Base-by-base conservation (phyloP, 2,888 invertebrate species). In the Celastrina argiolus region DNA sequence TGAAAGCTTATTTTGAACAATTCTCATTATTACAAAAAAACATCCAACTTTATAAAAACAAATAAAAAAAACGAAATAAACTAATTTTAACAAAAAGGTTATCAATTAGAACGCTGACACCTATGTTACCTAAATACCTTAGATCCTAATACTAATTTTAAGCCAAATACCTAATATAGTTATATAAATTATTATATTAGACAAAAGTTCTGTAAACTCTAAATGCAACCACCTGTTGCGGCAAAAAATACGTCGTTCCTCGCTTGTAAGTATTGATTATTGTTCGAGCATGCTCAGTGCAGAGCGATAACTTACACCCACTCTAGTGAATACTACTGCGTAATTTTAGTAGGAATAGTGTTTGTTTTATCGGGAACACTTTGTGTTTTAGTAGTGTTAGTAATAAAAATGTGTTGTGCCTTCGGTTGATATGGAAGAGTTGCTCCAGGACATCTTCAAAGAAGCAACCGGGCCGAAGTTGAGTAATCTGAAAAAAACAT, bases 381-480 rank as follows among this genome's bases (percentile, higher is more conserved):
- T 39, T 42, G 31, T 42, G 31, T 41, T 58, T 66, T 45, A 41
- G 12, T 14, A 56, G 14, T 42, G 34, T 51, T 51, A 22, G 34
- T 64, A 56, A 22, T 58, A 65, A 72, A 70, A 65, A 72, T 74
- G 73, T 71, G 72, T 73, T 72, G 69, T 67, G 66, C 67, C 67
- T 69, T 69, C 72, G 74, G 66, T 75, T 77, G 77, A 75, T 69
- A 97, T 98, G 97, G 97, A 98, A 92, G 97, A 97, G 85, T 92
- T 97, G 76, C 92, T 98, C 73, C 93, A 95, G 82, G 95, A 96
- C 84, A 94, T 98, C 78, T 94, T 95, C 75, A 96, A 95, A 86
- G 97, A 98, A 91, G 95, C 97, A 69, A 94, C 94, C 64, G 95
- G 95, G 76, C 94, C 95, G 34, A 98, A 97, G 86, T 91, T 95